phyloP scores from a whole-genome alignment of 2,888 invertebrate genomes.

The Hemistola chrysoprasaria region DNA sequence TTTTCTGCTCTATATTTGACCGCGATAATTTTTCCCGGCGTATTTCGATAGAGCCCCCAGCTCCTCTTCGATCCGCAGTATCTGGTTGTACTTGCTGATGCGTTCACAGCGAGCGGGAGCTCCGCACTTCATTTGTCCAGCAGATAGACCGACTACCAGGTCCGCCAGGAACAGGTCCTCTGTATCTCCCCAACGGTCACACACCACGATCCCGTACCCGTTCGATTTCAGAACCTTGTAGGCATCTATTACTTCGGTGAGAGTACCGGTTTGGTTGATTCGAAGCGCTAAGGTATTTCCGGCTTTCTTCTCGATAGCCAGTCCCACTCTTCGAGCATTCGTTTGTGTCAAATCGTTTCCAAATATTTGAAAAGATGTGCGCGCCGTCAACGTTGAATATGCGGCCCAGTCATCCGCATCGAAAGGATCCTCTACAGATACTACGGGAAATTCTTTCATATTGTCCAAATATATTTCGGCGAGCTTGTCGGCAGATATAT shows the following conservation, averaged over 20 bases:
- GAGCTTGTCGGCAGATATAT: constrained; percentile 91
- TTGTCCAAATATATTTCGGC: constrained; percentile 93
- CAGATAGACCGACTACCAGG: constrained; percentile 97
- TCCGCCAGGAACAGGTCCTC: constrained; percentile 99
- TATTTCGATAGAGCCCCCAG: constrained; percentile 94
- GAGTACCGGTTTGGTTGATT: constrained; percentile 98
- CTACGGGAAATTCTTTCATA: constrained; percentile 94
- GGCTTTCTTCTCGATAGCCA: constrained; percentile 96
- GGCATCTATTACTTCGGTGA: constrained; percentile 97
- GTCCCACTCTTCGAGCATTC: constrained; percentile 93
- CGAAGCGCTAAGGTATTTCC: constrained; percentile 96
- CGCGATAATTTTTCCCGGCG: constrained; percentile 97
- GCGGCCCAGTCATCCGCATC: constrained; percentile 99
- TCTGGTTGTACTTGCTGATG: constrained; percentile 98
- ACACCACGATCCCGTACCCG: constrained; percentile 89
- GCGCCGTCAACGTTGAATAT: constrained; percentile 89
- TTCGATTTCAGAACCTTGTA: constrained; percentile 96
- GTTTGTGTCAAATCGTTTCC: constrained; percentile 98
- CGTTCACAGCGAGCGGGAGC: constrained; percentile 98
- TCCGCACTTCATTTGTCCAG: constrained; percentile 99
- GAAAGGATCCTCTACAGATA: constrained; percentile 98
- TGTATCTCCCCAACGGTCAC: constrained; percentile 94
- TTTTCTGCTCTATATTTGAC: constrained; percentile 42
- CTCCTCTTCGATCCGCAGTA: constrained; percentile 98
- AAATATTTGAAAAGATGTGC: constrained; percentile 88